These are phyloP conservation scores for Siphlonurus alternatus DNA, from an alignment of 2,888 invertebrate species.

Conservation along the genomic window DNA sequence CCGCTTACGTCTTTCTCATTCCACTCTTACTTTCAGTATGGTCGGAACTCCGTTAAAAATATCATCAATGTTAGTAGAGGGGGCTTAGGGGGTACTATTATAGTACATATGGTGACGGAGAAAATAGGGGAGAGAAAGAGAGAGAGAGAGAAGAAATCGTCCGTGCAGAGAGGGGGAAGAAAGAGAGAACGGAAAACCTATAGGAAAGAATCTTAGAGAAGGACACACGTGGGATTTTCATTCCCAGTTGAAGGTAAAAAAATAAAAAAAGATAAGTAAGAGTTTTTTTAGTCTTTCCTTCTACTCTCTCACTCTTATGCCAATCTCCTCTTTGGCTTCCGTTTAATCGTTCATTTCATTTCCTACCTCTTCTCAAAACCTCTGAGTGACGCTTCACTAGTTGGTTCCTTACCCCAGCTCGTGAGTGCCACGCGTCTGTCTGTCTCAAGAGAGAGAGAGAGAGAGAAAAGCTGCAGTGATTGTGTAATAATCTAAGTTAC, in stretches of 20 bases:
- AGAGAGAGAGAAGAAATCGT: not conserved
- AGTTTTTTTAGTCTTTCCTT: not conserved
- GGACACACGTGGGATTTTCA: not conserved
- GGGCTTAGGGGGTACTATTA: no score
- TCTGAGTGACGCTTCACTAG: no score
- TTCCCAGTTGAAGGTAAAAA: not conserved
- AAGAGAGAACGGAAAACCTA: not conserved
- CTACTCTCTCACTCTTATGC: not conserved
- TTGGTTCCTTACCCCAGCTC: no score
- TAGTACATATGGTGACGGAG: no score
- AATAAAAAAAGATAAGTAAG: not conserved
- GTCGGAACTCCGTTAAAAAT: no score
- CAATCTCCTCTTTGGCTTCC: not conserved
- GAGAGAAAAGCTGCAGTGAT: not conserved
- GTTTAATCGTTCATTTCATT: not conserved
- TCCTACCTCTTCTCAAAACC: not conserved
- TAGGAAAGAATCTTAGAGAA: not conserved
- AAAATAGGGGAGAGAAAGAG: not conserved
- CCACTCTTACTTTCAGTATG: no score
- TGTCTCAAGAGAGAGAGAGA: not conserved
- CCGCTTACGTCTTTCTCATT: no score
- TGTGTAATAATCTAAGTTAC: no score
- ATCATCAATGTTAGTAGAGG: no score
- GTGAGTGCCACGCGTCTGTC: no score
- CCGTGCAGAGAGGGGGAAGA: no score